Evolutionary conservation across 2,888 invertebrate species (phyloP), one percentile per base, ranked within the genome.

Genomic region (Tetragonisca angustula): DNA sequence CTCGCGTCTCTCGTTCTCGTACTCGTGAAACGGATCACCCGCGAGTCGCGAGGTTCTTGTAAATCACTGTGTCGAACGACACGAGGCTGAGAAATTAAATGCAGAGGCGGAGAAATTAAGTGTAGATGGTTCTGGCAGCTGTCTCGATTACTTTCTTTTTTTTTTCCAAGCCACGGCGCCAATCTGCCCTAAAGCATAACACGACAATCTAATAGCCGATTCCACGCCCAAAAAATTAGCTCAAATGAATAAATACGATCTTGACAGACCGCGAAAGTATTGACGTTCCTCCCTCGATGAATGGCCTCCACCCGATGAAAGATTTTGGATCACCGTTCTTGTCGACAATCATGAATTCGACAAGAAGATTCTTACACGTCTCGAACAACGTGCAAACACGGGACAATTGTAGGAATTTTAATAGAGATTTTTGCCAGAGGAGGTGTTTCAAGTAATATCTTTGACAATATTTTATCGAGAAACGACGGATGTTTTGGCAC

Each of bases 111-210:
- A 19, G 50, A 50, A 73, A 50, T 64, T 27, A 50, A n/a, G 61
- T 4, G 61, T 61, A 9, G 61, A 61, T 6, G 17, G 78, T 73
- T 72, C 78, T 54, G 76, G 61, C 87, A 89, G 87, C 83, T 86
- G 85, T 76, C 74, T 82, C 84, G 80, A 82, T 78, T 76, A 82
- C 84, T 83, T 2, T 19, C 0, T 21, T 19, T 52, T 52, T 52
- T 19, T 52, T 87, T 93, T 92, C 91, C 92, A 82, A 91, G 90
- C 91, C 91, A 92, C 85, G 82, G 92, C 90, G 83, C 87, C 90
- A 89, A 93, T 92, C 90, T 91, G 90, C 91, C 93, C 91, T 84
- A 79, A 85, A 91, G 93, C 92, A 83, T 77, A 87, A 79, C 76
- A 77, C 81, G 86, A 79, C 87, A 81, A 88, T 90, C 90, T 90